A percentile compares a stretch with the other conserved stretches of the same genome.
These are phyloP conservation scores for Antennarius maculatus DNA, from an alignment of 2,797 vertebrate species.

Conservation along the genomic window DNA sequence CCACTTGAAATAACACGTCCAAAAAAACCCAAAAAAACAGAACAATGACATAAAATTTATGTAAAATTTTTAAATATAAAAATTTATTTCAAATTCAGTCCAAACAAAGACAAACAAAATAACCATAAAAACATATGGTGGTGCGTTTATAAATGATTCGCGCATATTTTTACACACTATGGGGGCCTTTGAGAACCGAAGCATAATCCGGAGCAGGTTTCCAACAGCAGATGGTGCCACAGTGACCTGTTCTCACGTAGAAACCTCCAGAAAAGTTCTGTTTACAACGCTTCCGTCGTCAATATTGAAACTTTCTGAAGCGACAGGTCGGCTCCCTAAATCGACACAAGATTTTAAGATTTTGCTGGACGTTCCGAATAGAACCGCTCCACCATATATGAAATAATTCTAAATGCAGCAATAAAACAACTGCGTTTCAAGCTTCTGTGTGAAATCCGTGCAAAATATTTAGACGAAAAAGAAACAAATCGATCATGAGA, in stretches of 20 bases:
- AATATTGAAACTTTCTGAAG: not conserved
- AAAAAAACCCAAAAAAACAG: too few species aligned
- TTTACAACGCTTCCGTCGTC: slow-evolving; percentile 16
- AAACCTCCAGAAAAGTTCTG: slow-evolving; percentile 64
- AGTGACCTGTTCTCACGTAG: slow-evolving; percentile 17
- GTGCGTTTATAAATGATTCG: too few species aligned
- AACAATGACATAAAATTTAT: too few species aligned
- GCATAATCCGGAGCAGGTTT: not conserved
- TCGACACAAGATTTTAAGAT: fast-evolving
- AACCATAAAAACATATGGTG: too few species aligned
- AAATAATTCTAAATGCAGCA: not conserved
- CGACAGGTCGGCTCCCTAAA: not conserved
- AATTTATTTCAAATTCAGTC: too few species aligned
- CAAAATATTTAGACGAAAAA: not conserved
- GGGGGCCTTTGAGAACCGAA: not conserved
- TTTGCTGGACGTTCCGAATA: not conserved
- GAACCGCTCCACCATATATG: not conserved
- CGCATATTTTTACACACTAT: not conserved
- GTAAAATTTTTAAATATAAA: too few species aligned
- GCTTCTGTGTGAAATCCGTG: not conserved
- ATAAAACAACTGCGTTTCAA: not conserved
- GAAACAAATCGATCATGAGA: fast-evolving
- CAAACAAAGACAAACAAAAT: too few species aligned
- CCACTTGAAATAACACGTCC: too few species aligned
- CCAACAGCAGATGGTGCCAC: slow-evolving; percentile 68